A percentile compares a stretch with the other conserved stretches of the same genome.
Evolutionary conservation across 2,113 vertebrate genomes (phyloP).

Genomic region (Larimichthys polyactis): DNA sequence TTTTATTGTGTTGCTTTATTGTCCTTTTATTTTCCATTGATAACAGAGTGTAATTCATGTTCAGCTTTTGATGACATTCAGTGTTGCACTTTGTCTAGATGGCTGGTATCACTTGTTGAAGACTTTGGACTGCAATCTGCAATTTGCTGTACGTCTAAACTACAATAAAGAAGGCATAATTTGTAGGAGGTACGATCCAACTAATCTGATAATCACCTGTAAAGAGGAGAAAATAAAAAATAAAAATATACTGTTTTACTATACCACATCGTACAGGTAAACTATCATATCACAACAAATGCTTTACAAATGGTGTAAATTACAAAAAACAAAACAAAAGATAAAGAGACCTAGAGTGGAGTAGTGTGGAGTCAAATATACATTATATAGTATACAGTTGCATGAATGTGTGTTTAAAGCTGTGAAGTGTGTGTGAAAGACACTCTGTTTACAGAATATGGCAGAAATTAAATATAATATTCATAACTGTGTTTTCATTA

Average conservation of each 20-base stretch:
- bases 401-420: too few species aligned
- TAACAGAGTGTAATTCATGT: background rate
- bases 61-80: slow-evolving; percentile 7
- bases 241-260: background rate
- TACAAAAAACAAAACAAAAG: background rate
- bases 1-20: background rate
- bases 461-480: too few species aligned
- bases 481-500: too few species aligned
- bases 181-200: background rate
- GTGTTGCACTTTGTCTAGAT: background rate
- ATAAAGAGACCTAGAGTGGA: background rate
- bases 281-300: background rate
- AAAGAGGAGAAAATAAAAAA: background rate
- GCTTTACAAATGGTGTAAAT: background rate
- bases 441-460: too few species aligned
- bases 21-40: background rate
- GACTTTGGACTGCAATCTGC: background rate
- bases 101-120: background rate
- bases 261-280: background rate
- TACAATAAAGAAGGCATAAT: background rate
- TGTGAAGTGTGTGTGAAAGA: too few species aligned
- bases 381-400: too few species aligned
- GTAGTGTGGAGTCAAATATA: background rate
- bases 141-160: background rate
- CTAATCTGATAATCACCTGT: background rate